Evolutionary conservation across 2,888 invertebrate genomes (phyloP).

Genomic region (Agrotis ipsilon): DNA sequence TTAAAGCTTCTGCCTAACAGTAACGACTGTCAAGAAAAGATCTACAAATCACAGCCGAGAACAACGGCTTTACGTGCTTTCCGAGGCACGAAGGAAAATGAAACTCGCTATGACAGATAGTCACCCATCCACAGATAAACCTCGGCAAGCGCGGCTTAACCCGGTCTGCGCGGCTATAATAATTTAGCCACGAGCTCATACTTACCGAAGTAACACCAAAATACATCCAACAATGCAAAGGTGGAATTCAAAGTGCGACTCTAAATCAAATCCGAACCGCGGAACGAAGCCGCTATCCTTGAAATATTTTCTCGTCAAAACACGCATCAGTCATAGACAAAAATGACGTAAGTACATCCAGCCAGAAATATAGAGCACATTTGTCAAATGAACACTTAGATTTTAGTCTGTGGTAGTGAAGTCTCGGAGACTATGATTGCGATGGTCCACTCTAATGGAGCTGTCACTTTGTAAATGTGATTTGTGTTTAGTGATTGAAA

Average conservation of each 20-base stretch:
- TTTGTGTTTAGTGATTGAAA: conserved; percentile 12
- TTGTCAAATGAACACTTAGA: conserved; percentile 54
- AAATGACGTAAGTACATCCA: conserved; percentile 34
- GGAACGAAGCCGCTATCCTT: conserved; percentile 47
- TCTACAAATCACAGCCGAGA: too few species aligned
- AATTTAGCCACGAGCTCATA: too few species aligned
- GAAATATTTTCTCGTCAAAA: conserved; percentile 54
- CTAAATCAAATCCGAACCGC: conserved; percentile 37
- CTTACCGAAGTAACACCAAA: conserved; percentile 11
- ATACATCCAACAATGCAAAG: conserved; percentile 1
- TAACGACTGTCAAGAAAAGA: too few species aligned
- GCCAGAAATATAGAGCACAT: conserved; percentile 49
- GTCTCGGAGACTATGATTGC: conserved; percentile 8
- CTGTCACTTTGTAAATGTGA: conserved; percentile 31
- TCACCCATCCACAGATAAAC: too few species aligned
- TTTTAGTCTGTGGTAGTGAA: conserved; percentile 35
- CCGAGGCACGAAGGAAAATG: too few species aligned
- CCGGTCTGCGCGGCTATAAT: too few species aligned
- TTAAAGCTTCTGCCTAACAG: too few species aligned
- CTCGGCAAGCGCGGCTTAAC: too few species aligned
- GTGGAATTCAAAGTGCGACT: conserved; percentile 38
- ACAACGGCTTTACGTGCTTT: too few species aligned
- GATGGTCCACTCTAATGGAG: conserved; percentile 30
- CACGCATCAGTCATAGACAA: conserved; percentile 42
- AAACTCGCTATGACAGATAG: too few species aligned